Conservation (phyloP, 2,888 invertebrate genomes). For the Callyntrura sp. region DNA sequence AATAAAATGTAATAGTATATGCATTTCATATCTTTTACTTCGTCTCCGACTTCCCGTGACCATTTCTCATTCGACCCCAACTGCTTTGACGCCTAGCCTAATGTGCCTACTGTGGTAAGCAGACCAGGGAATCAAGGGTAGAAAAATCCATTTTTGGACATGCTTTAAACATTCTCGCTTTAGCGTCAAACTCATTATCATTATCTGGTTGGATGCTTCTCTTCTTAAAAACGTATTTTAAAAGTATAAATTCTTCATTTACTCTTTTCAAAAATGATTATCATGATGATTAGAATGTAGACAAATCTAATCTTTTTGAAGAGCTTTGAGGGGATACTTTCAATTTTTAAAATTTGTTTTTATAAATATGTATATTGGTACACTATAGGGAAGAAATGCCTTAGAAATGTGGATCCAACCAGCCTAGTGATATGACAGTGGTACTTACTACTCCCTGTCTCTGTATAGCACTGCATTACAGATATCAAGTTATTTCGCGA, state of each 20-base stretch:
- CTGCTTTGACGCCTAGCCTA: conserved; percentile 58
- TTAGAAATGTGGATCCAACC: no score
- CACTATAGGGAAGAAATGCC: no score
- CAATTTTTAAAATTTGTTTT: background rate
- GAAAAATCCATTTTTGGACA: background rate
- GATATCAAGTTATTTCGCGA: no score
- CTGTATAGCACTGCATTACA: no score
- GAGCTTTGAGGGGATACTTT: background rate
- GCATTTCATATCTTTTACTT: conserved; percentile 20
- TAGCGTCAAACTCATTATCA: conserved; percentile 3
- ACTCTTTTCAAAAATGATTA: background rate
- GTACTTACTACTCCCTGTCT: no score
- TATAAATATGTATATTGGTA: no score
- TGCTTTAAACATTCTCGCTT: background rate
- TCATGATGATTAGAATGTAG: background rate
- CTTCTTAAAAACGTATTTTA: background rate
- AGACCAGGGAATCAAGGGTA: background rate
- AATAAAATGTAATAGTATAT: background rate
- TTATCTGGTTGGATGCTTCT: no score
- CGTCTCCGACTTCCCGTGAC: conserved; percentile 42
- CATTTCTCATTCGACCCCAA: conserved; percentile 59
- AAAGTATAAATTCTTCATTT: background rate
- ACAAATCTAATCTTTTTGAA: background rate
- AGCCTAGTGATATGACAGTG: no score
- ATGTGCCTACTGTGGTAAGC: conserved; percentile 33